These are phyloP conservation scores for Chloropsis hardwickii DNA, from an alignment of 2,113 vertebrate genomes.

Conservation along the genomic window DNA sequence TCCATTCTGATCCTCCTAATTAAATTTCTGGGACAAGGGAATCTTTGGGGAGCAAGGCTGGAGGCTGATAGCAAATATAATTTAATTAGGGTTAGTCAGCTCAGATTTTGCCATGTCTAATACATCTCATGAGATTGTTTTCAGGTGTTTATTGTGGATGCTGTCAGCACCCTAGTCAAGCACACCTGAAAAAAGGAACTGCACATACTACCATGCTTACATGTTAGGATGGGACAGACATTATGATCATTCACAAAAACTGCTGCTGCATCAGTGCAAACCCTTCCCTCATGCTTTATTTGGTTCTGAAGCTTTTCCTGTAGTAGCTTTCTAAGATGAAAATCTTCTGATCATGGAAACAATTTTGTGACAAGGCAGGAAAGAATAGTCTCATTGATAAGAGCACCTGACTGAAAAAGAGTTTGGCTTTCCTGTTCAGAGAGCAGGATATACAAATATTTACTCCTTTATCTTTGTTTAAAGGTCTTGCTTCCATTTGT, in stretches of 20 bases:
- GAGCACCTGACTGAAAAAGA: not conserved
- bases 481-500: not conserved
- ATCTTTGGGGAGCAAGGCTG: not conserved
- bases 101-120: not conserved
- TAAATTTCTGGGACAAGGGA: not conserved
- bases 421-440: not conserved
- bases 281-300: not conserved
- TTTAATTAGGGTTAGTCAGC: not conserved
- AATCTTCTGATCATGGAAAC: not conserved
- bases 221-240: accelerated
- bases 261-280: not conserved
- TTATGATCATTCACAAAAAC: not conserved
- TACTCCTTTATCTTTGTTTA: not conserved
- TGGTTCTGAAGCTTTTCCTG: not conserved
- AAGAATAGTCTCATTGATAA: not conserved
- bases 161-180: not conserved
- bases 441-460: constrained; percentile 24
- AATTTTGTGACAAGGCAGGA: not conserved
- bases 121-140: not conserved
- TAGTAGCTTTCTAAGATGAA: not conserved
- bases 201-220: not conserved
- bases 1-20: not conserved
- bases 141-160: not conserved
- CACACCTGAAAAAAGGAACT: not conserved
- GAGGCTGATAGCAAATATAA: not conserved